A percentile compares a stretch with the other conserved stretches of the same genome.
phyloP scores from a whole-genome alignment of 2,113 vertebrate genomes.

The Mesocricetus auratus region DNA sequence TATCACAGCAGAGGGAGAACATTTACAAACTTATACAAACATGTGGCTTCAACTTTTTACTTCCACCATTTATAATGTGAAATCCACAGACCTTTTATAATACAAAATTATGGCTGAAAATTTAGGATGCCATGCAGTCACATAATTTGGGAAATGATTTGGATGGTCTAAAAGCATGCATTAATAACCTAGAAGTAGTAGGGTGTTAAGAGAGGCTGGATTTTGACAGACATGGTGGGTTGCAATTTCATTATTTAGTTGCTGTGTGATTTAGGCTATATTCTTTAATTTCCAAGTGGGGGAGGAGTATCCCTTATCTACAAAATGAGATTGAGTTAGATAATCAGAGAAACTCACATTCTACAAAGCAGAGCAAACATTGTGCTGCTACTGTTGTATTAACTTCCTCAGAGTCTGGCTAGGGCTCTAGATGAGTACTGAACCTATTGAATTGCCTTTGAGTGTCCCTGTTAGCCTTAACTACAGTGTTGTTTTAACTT shows the following conservation, averaged over 20 bases:
- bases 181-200: constrained; percentile 18
- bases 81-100: constrained; percentile 28
- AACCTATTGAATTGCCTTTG: neutral
- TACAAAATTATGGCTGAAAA: constrained; percentile 48
- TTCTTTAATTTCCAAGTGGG: neutral
- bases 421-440: neutral
- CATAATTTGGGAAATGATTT: constrained; percentile 47
- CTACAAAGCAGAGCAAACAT: neutral
- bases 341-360: neutral
- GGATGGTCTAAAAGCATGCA: constrained; percentile 55
- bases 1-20: neutral
- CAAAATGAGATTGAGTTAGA: constrained; percentile 2
- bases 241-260: constrained; percentile 32
- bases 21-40: neutral
- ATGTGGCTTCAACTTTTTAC: neutral
- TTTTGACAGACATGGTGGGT: neutral
- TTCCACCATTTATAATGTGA: neutral
- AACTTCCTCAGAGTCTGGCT: neutral
- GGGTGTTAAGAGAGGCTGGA: neutral
- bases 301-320: neutral
- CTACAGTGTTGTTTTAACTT: neutral
- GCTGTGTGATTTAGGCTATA: neutral
- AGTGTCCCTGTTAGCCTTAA: neutral
- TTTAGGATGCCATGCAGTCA: constrained; percentile 21
- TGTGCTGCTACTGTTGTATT: neutral